A percentile compares a stretch with the other conserved stretches of the same genome.
Evolutionary conservation across 2,888 invertebrate species (phyloP).

Genomic region (Lithophane socia): DNA sequence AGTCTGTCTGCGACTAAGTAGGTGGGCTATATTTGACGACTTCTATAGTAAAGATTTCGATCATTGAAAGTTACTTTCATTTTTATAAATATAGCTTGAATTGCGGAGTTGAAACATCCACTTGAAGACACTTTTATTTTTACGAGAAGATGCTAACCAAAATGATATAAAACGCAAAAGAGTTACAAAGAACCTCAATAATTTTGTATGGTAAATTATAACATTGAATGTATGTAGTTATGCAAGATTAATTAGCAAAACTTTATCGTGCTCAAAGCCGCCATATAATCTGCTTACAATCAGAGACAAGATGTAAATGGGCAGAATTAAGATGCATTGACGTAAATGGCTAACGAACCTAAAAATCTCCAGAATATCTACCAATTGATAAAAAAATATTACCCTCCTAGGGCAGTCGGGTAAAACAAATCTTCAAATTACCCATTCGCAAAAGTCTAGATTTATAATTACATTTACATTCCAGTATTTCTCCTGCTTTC

Average conservation of each 20-base stretch:
- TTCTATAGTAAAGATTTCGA: neutral
- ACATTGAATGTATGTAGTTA: no score
- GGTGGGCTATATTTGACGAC: neutral
- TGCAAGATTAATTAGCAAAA: no score
- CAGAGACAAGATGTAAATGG: neutral
- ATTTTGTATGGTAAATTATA: neutral
- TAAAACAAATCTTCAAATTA: no score
- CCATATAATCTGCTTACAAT: neutral
- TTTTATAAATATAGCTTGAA: neutral
- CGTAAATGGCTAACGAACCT: neutral
- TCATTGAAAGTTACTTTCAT: neutral
- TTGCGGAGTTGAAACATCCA: neutral
- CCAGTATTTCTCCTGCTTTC: conserved; percentile 31
- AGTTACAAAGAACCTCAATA: neutral
- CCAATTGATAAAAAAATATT: no score
- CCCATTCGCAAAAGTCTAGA: neutral
- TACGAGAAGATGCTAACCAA: no score
- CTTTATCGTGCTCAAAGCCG: no score
- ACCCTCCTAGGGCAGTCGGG: no score
- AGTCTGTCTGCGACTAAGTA: neutral
- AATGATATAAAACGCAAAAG: neutral
- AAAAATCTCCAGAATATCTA: neutral
- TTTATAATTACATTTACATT: no score
- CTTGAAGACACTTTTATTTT: neutral
- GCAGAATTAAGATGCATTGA: neutral